Evolutionary conservation across 2,113 vertebrate species (phyloP), one percentile per base, ranked within the genome.

Genomic region (Oreocharis arfaki): DNA sequence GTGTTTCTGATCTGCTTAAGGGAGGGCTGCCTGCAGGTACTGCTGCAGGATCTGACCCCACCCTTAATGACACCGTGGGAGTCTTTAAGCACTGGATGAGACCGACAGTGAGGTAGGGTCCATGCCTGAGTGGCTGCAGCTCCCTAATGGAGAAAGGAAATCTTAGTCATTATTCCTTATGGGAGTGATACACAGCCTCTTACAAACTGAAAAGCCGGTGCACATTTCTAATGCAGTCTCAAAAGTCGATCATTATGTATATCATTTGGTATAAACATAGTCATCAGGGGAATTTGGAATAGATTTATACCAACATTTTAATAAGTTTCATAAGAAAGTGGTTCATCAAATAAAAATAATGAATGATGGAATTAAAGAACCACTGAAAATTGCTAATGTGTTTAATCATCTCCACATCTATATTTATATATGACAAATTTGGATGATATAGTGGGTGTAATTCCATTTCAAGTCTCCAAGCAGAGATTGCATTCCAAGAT

Each of bases 281-380:
- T 89, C 96, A 92, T 96, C 96, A 95, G 91, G 95, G 90, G 95
- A 97, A 95, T 97, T 90, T 74, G 7, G n/a, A 96, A 89, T 82
- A 90, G 86, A 94, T 92, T 96, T 95, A 94, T 94, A 95, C 76
- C 80, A 96, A 96, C 95, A 96, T 95, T 96, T 96, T 96, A 97
- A 97, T 97, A 97, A 95, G 93, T 96, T 96, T 90, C 86, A 92
- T 89, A 94, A 96, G 80, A 97, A 96, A 96, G 88, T 90, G 83
- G 73, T 95, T 96, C 95, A 94, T 96, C 95, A 95, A 95, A 97
- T 96, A 94, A 96, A 96, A 96, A 97, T 96, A 96, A 96, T 96
- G 95, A 96, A 93, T 39, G 92, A 93, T 75, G 57, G 80, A 92
- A 95, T 96, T 96, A 97, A 96, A 97, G 90, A 97, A 94, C 69